Evolutionary conservation across 35 echinoderm and acorn worm genomes (phyloP).

Genomic region (Lytechinus variegatus): DNA sequence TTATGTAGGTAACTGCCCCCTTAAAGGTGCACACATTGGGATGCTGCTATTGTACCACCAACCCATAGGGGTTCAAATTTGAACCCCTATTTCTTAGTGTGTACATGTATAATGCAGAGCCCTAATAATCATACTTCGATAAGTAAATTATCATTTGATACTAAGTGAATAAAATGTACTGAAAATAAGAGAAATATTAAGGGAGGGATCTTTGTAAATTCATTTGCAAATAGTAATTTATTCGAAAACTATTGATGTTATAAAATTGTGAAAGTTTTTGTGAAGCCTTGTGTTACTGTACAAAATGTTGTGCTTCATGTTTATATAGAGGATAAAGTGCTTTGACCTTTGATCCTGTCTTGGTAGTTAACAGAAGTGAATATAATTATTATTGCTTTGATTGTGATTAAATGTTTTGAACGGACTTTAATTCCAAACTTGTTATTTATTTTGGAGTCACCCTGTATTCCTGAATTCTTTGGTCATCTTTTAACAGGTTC

Average conservation of each 20-base stretch:
- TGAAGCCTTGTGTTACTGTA: neutral
- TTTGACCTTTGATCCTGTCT: constrained; percentile 2
- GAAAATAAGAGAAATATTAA: neutral
- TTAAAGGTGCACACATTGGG: too few species aligned
- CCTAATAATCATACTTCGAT: too few species aligned
- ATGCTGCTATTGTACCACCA: too few species aligned
- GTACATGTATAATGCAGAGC: too few species aligned
- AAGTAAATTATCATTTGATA: too few species aligned
- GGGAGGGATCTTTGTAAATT: neutral
- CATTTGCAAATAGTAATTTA: neutral
- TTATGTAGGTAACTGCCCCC: too few species aligned
- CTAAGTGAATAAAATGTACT: neutral
- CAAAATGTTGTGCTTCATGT: constrained; percentile 6
- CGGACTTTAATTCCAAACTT: neutral
- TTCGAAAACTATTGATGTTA: neutral
- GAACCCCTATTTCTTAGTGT: too few species aligned
- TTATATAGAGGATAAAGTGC: neutral
- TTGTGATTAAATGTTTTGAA: constrained; percentile 14
- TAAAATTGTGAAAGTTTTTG: neutral
- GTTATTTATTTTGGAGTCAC: too few species aligned
- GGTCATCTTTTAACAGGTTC: too few species aligned
- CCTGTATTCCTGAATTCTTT: too few species aligned
- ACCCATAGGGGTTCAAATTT: too few species aligned
- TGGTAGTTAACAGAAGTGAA: neutral
- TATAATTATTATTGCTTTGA: constrained; percentile 14